Base-by-base conservation (phyloP, 2,113 vertebrate species). In the Ceyx melanurus region DNA sequence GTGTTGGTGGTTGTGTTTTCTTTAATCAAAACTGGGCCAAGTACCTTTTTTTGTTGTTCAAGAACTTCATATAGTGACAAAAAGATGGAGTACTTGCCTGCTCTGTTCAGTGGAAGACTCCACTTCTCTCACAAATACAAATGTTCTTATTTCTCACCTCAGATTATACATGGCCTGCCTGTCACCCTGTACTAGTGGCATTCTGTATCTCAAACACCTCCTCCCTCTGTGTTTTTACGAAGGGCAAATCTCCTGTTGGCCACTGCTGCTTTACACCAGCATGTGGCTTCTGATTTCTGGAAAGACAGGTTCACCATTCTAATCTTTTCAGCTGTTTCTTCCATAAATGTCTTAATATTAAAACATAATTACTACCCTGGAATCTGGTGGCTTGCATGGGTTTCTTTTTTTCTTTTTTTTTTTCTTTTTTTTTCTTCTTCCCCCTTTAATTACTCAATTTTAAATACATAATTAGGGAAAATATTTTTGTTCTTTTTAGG, bases 391-490 rank as follows among this genome's bases (percentile, higher is more conserved):
- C 29, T 89, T 88, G 11, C 22, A 40, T 62, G 17, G 11, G 4
- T 37, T 73, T 76, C 10, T 31, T 50, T 85, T 82, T n/a, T 5
- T 2, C 3, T 18, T 8, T 42, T 29, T 29, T 29, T 33, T 12
- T 22, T n/a, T 13, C 4, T 17, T 28, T 22, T 13, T 9, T 8
- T 62, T 2, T 1, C 1, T 2, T 7, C 3, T 7, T 37, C 16
- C 9, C 1, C 11, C 35, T 56, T 77, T 23, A 70, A 51, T n/a
- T 10, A 25, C 18, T 67, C 23, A 43, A 48, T 84, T 86, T 89
- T 56, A 66, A 81, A 43, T 51, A 31, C 8, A 60, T 2, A 48
- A 8, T 23, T 81, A 45, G 6, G 13, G 22, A 46, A 91, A 74
- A 67, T 40, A 60, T 12, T 91, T 62, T 54, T 5, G 5, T 60